These are phyloP conservation scores for Hephaestus fuliginosus DNA, from an alignment of 2,797 vertebrate genomes.

Conservation along the genomic window DNA sequence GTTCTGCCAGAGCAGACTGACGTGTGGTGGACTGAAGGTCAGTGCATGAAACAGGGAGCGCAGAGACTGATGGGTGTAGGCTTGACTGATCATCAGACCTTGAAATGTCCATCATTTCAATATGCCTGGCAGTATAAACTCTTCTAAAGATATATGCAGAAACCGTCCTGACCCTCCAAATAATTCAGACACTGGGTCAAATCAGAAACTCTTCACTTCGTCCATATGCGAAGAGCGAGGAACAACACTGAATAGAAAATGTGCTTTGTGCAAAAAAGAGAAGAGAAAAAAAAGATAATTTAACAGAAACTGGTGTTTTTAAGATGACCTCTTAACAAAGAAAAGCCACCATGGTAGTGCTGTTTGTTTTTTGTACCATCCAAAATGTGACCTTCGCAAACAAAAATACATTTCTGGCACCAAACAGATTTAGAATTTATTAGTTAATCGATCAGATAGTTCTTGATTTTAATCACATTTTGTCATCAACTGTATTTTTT, in stretches of 20 bases:
- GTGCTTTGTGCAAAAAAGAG: neutral
- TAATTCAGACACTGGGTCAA: neutral
- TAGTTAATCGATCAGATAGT: too few species aligned
- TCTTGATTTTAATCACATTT: too few species aligned
- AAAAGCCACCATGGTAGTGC: neutral
- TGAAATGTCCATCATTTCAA: neutral
- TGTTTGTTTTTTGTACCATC: too few species aligned
- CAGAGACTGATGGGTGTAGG: neutral
- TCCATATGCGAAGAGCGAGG: too few species aligned
- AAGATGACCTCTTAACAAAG: too few species aligned
- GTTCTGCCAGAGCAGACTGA: constrained; percentile 6
- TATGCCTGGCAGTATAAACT: neutral
- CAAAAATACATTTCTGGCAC: too few species aligned
- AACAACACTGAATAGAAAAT: too few species aligned
- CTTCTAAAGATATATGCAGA: neutral
- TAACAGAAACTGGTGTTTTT: neutral
- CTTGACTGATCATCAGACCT: constrained; percentile 5
- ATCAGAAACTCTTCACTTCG: neutral
- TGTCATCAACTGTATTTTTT: too few species aligned
- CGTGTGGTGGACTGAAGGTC: neutral
- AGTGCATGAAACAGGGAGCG: neutral
- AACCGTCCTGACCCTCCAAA: neutral
- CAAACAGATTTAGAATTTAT: too few species aligned
- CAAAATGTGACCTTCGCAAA: too few species aligned
- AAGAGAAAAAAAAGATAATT: neutral